These are phyloP conservation scores for Nymphalis urticae DNA, from an alignment of 2,888 invertebrate species.

Conservation along the genomic window DNA sequence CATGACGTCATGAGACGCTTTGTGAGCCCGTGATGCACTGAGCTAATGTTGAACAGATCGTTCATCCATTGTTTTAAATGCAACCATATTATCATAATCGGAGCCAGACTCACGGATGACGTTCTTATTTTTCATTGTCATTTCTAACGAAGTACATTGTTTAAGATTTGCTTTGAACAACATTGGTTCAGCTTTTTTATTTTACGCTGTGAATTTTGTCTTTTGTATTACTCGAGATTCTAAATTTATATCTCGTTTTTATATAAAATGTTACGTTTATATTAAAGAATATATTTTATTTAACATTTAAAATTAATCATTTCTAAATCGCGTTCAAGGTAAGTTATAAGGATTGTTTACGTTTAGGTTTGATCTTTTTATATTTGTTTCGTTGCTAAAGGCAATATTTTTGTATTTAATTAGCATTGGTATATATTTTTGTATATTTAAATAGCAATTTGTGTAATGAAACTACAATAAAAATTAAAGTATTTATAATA, in stretches of 20 bases:
- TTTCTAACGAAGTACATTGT: conserved; percentile 12
- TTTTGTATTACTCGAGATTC: conserved; percentile 1
- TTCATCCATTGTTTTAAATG: conserved; percentile 5
- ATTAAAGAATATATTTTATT: background rate
- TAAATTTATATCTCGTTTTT: background rate
- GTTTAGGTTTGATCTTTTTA: no score
- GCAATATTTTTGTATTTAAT: no score
- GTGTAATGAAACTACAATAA: no score
- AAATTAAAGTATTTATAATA: no score
- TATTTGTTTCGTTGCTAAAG: no score
- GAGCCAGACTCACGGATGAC: background rate
- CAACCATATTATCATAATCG: conserved; percentile 6
- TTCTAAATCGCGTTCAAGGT: background rate
- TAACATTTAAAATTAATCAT: background rate
- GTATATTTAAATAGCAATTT: no score
- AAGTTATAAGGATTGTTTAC: no score
- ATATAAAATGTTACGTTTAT: background rate
- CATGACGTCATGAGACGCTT: conserved; percentile 21
- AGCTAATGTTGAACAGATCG: conserved; percentile 1
- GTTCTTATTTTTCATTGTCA: conserved; percentile 12
- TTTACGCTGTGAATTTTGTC: background rate
- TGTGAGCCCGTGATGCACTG: conserved; percentile 1
- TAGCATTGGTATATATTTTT: no score
- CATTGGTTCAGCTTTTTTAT: background rate
- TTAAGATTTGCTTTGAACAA: conserved; percentile 5